A percentile compares a stretch with the other conserved stretches of the same genome.
Evolutionary conservation across 2,797 vertebrate genomes (phyloP).

Genomic region (Danio choprae): DNA sequence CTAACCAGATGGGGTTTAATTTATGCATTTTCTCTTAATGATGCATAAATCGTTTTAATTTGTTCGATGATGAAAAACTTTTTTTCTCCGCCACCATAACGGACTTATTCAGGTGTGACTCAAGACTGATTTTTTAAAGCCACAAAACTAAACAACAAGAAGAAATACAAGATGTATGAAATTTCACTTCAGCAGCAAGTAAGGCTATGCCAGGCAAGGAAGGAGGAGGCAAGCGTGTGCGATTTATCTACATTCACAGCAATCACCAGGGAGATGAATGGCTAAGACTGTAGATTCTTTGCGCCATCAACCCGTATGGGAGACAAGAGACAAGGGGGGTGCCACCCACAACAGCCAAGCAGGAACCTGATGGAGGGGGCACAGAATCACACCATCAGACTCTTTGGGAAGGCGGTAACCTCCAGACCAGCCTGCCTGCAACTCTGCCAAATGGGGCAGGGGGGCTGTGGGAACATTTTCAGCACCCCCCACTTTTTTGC

Average conservation of each 20-base stretch:
- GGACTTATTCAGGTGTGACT: conserved; percentile 39
- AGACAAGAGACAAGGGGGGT: conserved; percentile 80
- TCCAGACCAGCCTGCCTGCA: conserved; percentile 82
- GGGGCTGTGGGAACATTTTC: conserved; percentile 80
- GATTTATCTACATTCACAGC: conserved; percentile 88
- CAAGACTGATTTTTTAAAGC: conserved; percentile 61
- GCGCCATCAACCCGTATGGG: conserved; percentile 82
- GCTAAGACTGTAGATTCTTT: conserved; percentile 83
- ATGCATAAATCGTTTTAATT: conserved; percentile 52
- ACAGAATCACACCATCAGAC: conserved; percentile 70
- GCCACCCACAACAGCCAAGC: conserved; percentile 87
- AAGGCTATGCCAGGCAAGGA: conserved; percentile 59
- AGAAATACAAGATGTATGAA: conserved; percentile 52
- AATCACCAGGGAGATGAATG: conserved; percentile 89
- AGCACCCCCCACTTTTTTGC: conserved; percentile 68
- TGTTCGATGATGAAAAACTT: conserved; percentile 47
- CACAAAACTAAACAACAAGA: conserved; percentile 2
- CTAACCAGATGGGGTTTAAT: conserved; percentile 67
- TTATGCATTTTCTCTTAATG: conserved; percentile 56
- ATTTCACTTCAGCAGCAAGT: conserved; percentile 61
- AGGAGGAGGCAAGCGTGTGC: conserved; percentile 76
- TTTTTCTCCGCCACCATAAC: conserved; percentile 2
- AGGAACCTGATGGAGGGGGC: conserved; percentile 85
- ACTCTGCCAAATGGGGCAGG: conserved; percentile 71
- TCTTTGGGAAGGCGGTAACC: conserved; percentile 82